A percentile compares a stretch with the other conserved stretches of the same genome.
Conservation (phyloP, 2,113 vertebrate genomes). For the Crotophaga sulcirostris region DNA sequence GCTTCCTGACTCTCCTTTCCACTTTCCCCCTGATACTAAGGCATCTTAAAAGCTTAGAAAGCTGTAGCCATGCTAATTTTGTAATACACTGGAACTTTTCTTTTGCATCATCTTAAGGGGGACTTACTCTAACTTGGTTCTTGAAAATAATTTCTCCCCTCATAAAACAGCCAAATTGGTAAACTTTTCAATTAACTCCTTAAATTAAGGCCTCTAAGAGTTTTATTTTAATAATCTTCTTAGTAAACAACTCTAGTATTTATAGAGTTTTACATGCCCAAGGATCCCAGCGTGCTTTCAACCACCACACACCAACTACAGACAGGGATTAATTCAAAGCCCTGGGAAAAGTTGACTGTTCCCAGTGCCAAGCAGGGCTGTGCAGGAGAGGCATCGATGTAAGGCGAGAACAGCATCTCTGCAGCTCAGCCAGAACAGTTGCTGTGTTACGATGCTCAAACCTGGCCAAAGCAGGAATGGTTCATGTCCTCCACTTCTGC, state of each 20-base stretch:
- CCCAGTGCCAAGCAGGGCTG: neutral
- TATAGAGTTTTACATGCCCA: neutral
- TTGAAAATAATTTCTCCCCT: constrained; percentile 24
- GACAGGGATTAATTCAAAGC: neutral
- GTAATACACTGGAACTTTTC: constrained; percentile 22
- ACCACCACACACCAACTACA: fast-evolving
- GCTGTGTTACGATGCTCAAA: fast-evolving
- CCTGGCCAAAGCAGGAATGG: neutral
- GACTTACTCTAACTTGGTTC: neutral
- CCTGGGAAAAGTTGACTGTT: neutral
- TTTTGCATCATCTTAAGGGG: neutral
- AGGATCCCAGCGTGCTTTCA: neutral
- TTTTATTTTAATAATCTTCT: neutral
- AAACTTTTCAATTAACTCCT: neutral
- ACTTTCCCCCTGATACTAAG: neutral
- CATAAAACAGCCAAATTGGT: neutral
- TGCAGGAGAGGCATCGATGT: fast-evolving
- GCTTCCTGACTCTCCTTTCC: constrained; percentile 12
- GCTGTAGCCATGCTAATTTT: neutral
- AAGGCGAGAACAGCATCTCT: neutral
- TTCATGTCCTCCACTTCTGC: neutral
- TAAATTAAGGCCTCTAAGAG: neutral
- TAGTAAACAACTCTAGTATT: neutral
- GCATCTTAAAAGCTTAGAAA: neutral
- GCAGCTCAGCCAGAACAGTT: neutral